Conservation (phyloP, 2,113 vertebrate genomes). For the Lophius piscatorius region DNA sequence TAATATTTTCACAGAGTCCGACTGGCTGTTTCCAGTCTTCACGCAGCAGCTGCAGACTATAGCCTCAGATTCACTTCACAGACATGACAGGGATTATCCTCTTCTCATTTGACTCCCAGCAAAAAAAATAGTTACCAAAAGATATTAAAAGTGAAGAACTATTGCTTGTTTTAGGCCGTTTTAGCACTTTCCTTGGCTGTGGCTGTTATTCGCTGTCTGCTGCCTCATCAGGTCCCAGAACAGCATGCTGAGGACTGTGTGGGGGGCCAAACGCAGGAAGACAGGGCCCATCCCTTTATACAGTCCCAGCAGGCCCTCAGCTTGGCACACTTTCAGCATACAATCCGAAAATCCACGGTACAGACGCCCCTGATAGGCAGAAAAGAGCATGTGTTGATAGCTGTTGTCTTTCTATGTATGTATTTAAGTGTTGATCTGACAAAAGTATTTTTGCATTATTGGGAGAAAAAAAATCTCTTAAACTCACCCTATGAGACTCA, state of each 20-base stretch:
- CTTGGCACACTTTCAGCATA: constrained; percentile 83
- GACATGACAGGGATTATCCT: background rate
- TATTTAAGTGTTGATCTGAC: background rate
- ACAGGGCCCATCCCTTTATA: constrained; percentile 93
- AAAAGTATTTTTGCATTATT: background rate
- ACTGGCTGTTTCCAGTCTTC: background rate
- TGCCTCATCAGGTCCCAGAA: constrained; percentile 94
- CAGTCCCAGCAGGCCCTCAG: constrained; percentile 86
- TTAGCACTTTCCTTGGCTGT: constrained; percentile 27
- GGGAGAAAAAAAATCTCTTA: background rate
- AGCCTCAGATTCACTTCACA: background rate
- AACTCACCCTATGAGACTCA: constrained; percentile 80
- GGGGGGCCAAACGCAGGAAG: constrained; percentile 91
- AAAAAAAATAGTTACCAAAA: constrained; percentile 2
- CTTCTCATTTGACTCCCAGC: background rate
- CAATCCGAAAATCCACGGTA: constrained; percentile 90
- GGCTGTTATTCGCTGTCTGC: constrained; percentile 54
- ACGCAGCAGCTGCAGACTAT: background rate
- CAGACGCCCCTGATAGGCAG: constrained; percentile 82
- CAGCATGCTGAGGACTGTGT: constrained; percentile 94
- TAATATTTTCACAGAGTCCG: background rate
- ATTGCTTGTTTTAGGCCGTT: background rate
- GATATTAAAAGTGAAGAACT: background rate
- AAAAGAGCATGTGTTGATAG: background rate
- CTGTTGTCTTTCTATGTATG: background rate